Evolutionary conservation across 2,888 invertebrate genomes (phyloP), one percentile per base, ranked within the genome.

Genomic region (Magallana nippona): DNA sequence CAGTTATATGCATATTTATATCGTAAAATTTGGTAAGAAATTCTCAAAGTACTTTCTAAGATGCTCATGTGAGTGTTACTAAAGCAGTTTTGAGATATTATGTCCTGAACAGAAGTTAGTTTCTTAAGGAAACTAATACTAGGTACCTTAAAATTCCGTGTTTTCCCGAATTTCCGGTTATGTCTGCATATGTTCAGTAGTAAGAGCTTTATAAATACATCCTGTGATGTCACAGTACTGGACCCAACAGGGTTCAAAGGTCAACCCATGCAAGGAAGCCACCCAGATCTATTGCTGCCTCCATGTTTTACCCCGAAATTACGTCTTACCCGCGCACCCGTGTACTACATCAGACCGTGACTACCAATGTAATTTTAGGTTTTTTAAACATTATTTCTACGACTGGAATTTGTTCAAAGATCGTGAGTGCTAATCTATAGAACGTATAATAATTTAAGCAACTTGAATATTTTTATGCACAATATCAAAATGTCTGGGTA

Each of bases 51-150:
- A 15, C 19, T 10, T 22, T 19, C 17, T 60, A 60, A 2, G 60
- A 60, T 13, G 8, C 71, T 71, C 71, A 71, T 71, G 71, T 71
- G 71, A 71, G 71, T 10, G 71, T 71, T 71, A 71, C 71, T 71
- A 11, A 71, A 27, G 32, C 15, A 71, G 32, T 22, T 17, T 27
- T 71, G 27, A 27, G 27, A 5, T 44, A 44, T 44, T 44, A 27
- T 11, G 22, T 71, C 71, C 15, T 27, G 15, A 22, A 27, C 11
- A 27, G 15, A 10, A 71, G 13, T 32, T 71, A 27, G 15, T 27
- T 10, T 71, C 22, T 27, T 22, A 71, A 22, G 71, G 71, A 71
- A 71, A 71, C 27, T 27, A 60, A 27, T 27, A 71, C 71, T 27
- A 15, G 22, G 27, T 71, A 71, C 71, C 71, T 71, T 71, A 44